Base-by-base conservation (phyloP, 2,797 vertebrate species). In the Rhincodon typus region DNA sequence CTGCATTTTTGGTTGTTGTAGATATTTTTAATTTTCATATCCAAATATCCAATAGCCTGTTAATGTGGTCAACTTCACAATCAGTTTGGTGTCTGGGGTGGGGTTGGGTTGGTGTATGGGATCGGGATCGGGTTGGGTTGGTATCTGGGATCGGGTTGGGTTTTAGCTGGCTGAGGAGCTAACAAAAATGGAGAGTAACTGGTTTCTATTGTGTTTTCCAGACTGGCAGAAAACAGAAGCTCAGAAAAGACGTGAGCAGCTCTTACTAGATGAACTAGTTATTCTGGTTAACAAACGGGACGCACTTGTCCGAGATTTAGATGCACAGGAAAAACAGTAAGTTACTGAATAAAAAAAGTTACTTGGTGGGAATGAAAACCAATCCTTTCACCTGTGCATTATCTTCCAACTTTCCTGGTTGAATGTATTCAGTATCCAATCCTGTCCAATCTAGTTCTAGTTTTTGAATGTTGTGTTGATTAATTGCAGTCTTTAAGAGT, bases 181-280 rank as follows among this genome's bases (percentile, higher is more conserved):
- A 62, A 62, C 23, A 72, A 27, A 62, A n/a, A 69, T 19, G 42
- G 4, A 15, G 30, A 90, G 57, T 90, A 46, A 69, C 27, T 70
- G 8, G 23, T 96, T 96, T 30, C 82, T 96, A 94, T 95, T 95
- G 84, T 96, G 96, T 97, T 96, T 50, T 97, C 84, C 97, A 99
- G 98, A 99, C 97, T 99, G 99, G 99, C 99, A 99, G 98, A 99
- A 99, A 97, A 99, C 98, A 0, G 99, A 99, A 97, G 99, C 99
- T 96, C 99, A 99, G 98, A 99, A 99, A 97, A 98, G 98, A 95
- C 98, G 99, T 6, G 99, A 99, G 97, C 99, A 99, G 97, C 98
- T 99, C 96, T 97, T 99, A 97, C 98, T 99, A 97, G 99, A 99
- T 96, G 99, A 99, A 96, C 98, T 99, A 97, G 99, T 99, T 97